Evolutionary conservation across 2,113 vertebrate species (phyloP).

Genomic region (Heliornis fulica): DNA sequence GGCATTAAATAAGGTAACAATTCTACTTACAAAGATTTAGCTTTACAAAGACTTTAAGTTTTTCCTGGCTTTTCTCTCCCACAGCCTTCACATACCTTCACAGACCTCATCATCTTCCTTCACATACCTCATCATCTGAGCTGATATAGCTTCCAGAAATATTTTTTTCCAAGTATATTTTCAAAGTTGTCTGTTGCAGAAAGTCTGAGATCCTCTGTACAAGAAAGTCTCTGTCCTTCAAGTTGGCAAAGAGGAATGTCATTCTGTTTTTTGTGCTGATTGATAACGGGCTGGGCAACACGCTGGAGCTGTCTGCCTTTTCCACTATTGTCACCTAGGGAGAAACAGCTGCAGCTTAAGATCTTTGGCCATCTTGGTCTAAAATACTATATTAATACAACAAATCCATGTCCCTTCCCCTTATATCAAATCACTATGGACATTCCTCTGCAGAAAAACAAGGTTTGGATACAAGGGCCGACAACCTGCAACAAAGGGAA

Average conservation of each 20-base stretch:
- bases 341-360: background rate
- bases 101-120: slow-evolving; percentile 87
- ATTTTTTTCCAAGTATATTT: slow-evolving; percentile 88
- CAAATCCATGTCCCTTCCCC: background rate
- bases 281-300: slow-evolving; percentile 92
- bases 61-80: background rate
- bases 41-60: background rate
- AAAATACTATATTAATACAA: background rate
- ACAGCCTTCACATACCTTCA: too few relatives aligned
- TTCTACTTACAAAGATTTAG: background rate
- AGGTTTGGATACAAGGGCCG: background rate
- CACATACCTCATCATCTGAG: slow-evolving; percentile 90
- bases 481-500: background rate
- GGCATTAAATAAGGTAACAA: background rate
- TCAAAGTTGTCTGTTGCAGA: slow-evolving; percentile 93
- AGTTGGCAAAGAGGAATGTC: slow-evolving; percentile 97
- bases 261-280: slow-evolving; percentile 99
- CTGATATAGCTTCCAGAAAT: slow-evolving; percentile 87
- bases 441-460: background rate
- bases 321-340: slow-evolving; percentile 95
- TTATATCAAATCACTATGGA: background rate
- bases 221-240: slow-evolving; percentile 95
- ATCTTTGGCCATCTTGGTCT: background rate
- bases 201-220: slow-evolving; percentile 98
- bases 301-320: slow-evolving; percentile 96